phyloP scores from a whole-genome alignment of 2,888 invertebrate species.

The Harpagoxenus sublaevis region DNA sequence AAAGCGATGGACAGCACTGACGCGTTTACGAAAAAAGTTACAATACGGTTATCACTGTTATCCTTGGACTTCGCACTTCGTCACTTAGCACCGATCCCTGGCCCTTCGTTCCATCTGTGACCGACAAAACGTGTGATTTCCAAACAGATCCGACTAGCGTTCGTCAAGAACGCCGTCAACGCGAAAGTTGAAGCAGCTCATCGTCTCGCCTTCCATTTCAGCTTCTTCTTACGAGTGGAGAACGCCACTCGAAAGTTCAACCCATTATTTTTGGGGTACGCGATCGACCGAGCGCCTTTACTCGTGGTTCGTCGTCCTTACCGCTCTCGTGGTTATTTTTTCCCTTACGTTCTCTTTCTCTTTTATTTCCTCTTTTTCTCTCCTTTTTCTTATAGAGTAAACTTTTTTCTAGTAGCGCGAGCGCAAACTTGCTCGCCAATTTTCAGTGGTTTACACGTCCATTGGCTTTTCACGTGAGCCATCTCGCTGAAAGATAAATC shows the following conservation, averaged over 20 bases:
- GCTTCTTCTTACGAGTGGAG: constrained; percentile 13
- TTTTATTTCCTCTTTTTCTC: constrained; percentile 14
- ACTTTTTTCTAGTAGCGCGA: constrained; percentile 75
- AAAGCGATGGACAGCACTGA: not conserved
- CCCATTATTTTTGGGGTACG: constrained; percentile 77
- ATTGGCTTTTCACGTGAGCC: constrained; percentile 77
- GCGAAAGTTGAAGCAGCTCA: constrained; percentile 12
- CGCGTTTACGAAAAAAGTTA: not conserved
- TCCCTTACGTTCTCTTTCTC: not conserved
- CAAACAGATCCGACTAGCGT: not conserved
- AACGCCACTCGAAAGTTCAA: constrained; percentile 71
- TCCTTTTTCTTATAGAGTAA: constrained; percentile 51
- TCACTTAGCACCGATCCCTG: not conserved
- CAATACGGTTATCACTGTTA: constrained; percentile 6
- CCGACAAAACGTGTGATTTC: not conserved
- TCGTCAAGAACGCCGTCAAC: constrained; percentile 1
- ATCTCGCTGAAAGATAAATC: constrained; percentile 82
- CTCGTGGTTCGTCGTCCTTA: not conserved
- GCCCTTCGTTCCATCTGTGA: not conserved
- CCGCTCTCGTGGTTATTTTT: not conserved
- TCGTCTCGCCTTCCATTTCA: constrained; percentile 23
- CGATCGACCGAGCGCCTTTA: constrained; percentile 52
- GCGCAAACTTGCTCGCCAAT: constrained; percentile 66
- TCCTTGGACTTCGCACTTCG: constrained; percentile 14
- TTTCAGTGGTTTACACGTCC: constrained; percentile 72